Percentiles rank a stretch among this genome's conserved stretches.
phyloP scores from a whole-genome alignment of 2,797 vertebrate genomes.

The Bradypus variegatus region DNA sequence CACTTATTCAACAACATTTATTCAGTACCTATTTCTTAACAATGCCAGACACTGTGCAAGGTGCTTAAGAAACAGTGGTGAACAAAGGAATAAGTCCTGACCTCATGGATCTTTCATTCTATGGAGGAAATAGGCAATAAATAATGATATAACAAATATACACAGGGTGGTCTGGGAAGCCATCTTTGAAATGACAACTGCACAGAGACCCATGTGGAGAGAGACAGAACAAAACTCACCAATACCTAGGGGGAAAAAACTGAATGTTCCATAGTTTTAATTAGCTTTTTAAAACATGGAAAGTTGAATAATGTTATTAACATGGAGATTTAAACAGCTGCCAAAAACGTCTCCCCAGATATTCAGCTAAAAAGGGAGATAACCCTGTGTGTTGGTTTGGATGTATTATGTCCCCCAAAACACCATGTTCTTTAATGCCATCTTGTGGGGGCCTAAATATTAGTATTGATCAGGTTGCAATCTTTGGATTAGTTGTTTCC shows the following conservation, averaged over 20 bases:
- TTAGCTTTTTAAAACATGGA: neutral
- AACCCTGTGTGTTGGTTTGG: no score
- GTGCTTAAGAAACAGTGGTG: neutral
- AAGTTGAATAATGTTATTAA: neutral
- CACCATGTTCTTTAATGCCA: no score
- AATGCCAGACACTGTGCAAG: neutral
- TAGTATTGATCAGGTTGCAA: no score
- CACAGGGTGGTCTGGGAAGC: neutral
- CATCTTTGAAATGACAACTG: neutral
- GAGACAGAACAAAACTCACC: neutral
- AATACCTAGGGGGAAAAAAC: neutral
- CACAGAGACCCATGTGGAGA: neutral
- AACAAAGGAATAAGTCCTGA: neutral
- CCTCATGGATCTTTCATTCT: neutral
- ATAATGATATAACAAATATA: neutral
- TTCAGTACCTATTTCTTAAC: neutral
- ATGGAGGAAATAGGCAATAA: neutral
- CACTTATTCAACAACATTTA: neutral
- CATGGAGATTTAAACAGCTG: no score
- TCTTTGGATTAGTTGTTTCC: no score
- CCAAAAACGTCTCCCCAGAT: no score
- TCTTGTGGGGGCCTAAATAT: no score
- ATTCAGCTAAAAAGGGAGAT: no score
- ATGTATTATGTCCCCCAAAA: no score
- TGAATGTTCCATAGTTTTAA: neutral